Conservation (phyloP, 2,113 vertebrate genomes). For the Hippocampus comes region DNA sequence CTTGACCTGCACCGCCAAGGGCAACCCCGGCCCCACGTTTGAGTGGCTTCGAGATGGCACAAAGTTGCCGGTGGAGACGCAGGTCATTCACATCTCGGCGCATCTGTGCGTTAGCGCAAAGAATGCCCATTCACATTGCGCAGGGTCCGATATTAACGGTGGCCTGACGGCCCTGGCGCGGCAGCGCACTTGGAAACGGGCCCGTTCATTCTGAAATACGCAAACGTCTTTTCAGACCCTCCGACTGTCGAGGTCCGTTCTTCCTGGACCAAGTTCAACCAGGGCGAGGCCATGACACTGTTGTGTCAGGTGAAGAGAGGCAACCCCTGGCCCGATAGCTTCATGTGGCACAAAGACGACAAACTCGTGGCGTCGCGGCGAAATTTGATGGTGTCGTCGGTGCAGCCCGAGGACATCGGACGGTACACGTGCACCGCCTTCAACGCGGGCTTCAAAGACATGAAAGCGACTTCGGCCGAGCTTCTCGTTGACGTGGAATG, state of each 20-base stretch:
- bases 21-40: slow-evolving; percentile 10
- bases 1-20: slow-evolving; percentile 48
- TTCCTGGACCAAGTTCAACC: neutral
- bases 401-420: slow-evolving; percentile 19
- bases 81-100: too few species aligned
- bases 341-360: slow-evolving; percentile 17
- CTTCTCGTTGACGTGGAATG: slow-evolving; percentile 9
- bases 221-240: slow-evolving; percentile 33
- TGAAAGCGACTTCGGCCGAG: neutral
- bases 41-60: slow-evolving; percentile 33
- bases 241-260: slow-evolving; percentile 29
- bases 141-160: too few species aligned
- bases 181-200: too few species aligned
- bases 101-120: too few species aligned
- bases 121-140: too few species aligned
- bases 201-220: too few species aligned
- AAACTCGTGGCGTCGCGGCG: accelerated
- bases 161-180: too few species aligned
- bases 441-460: neutral
- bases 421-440: neutral
- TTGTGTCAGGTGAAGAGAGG: slow-evolving; percentile 33
- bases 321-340: neutral
- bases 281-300: slow-evolving; percentile 21
- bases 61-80: accelerated
- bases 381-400: accelerated